Evolutionary conservation across 2,888 invertebrate species (phyloP).

Genomic region (Phytoseiulus persimilis): DNA sequence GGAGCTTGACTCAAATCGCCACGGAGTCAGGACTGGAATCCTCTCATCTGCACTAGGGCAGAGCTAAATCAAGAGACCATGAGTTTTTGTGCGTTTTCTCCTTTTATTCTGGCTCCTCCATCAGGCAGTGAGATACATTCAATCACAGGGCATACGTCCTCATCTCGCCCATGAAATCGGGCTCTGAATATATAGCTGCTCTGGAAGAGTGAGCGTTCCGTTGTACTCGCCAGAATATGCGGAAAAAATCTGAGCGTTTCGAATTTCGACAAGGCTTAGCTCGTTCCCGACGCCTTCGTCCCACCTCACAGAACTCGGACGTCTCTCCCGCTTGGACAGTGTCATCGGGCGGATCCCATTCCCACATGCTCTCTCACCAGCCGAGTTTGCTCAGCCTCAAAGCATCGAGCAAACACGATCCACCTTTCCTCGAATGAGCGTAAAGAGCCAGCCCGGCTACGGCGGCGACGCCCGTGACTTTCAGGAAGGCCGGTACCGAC

Average conservation of each 20-base stretch:
- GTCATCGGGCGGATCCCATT: background rate
- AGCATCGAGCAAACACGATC: background rate
- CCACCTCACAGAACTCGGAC: background rate
- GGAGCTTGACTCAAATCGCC: too few species aligned
- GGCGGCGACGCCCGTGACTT: background rate
- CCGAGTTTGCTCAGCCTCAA: background rate
- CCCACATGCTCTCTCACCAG: background rate
- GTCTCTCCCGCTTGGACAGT: background rate
- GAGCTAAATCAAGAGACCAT: background rate
- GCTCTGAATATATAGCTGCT: too few species aligned
- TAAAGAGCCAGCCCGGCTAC: background rate
- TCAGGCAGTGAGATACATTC: too few species aligned
- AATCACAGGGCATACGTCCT: too few species aligned
- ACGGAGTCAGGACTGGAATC: too few species aligned
- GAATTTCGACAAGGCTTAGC: background rate
- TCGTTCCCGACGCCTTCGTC: background rate
- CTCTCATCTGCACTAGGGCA: too few species aligned
- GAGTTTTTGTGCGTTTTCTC: background rate
- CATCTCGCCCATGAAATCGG: too few species aligned
- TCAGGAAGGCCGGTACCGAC: slow-evolving; percentile 24
- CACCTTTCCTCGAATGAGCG: background rate
- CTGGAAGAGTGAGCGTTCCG: too few species aligned
- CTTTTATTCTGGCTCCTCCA: background rate
- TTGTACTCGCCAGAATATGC: too few species aligned
- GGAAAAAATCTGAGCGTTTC: too few species aligned